phyloP scores from a whole-genome alignment of 2,797 vertebrate species.

The Enteromius treurensis region DNA sequence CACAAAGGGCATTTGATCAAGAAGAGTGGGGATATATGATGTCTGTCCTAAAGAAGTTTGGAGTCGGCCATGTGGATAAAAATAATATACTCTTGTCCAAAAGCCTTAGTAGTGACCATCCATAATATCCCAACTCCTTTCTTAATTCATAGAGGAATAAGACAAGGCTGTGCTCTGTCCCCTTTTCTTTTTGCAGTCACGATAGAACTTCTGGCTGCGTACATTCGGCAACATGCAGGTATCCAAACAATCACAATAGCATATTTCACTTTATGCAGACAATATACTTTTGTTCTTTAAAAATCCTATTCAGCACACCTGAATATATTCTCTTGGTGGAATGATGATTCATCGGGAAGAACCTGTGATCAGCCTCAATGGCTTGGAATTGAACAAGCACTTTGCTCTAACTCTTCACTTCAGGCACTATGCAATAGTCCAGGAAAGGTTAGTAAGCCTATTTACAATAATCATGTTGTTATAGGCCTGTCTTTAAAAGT shows the following conservation, averaged over 20 bases:
- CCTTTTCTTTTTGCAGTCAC: not conserved
- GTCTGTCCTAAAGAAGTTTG: not conserved
- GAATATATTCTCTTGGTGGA: not conserved
- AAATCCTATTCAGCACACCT: not conserved
- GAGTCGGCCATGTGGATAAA: not conserved
- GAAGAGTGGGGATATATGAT: not conserved
- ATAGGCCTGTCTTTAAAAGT: not conserved
- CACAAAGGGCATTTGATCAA: not conserved
- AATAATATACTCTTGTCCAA: not conserved
- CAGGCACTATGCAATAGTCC: not conserved
- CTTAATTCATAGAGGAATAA: not conserved
- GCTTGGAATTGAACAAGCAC: not conserved
- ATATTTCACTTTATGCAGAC: not conserved
- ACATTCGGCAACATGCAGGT: not conserved
- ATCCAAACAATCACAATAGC: not conserved
- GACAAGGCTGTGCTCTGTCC: not conserved
- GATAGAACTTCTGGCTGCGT: not conserved
- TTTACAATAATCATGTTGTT: not conserved
- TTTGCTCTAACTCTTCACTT: not conserved
- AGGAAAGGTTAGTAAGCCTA: not conserved
- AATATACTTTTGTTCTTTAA: too few species aligned
- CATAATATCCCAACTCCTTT: not conserved
- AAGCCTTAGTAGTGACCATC: not conserved
- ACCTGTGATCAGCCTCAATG: not conserved
- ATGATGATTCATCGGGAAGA: not conserved